Percentiles rank a stretch among this genome's conserved stretches.
Conservation (phyloP, 2,888 invertebrate genomes). For the Acronicta aceris region DNA sequence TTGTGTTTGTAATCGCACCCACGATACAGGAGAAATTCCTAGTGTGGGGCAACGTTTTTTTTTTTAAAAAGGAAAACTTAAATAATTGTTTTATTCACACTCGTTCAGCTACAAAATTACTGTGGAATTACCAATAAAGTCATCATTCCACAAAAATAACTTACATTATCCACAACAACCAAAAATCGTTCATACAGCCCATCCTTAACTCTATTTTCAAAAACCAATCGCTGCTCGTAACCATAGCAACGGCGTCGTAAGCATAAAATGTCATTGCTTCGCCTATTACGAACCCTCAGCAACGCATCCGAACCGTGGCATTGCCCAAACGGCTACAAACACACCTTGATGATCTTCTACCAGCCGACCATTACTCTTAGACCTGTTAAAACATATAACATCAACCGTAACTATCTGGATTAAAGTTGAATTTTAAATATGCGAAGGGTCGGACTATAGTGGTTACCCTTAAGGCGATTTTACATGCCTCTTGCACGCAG, state of each 20-base stretch:
- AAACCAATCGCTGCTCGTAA: slow-evolving; percentile 51
- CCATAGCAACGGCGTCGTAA: slow-evolving; percentile 48
- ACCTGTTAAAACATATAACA: background rate
- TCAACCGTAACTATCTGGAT: background rate
- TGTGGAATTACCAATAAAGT: too few species aligned
- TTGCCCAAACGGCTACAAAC: slow-evolving; percentile 57
- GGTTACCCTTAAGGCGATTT: slow-evolving; percentile 67
- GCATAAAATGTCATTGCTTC: slow-evolving; percentile 64
- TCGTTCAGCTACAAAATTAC: too few species aligned
- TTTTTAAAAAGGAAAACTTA: too few species aligned
- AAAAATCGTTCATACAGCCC: too few species aligned
- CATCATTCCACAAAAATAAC: too few species aligned
- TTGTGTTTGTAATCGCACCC: too few species aligned
- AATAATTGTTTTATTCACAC: too few species aligned
- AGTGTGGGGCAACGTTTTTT: too few species aligned
- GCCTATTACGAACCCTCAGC: slow-evolving; percentile 67
- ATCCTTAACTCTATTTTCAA: slow-evolving; percentile 1
- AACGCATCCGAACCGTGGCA: slow-evolving; percentile 37
- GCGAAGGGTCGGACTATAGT: slow-evolving; percentile 35
- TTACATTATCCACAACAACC: too few species aligned
- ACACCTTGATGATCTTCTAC: slow-evolving; percentile 51
- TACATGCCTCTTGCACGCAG: slow-evolving; percentile 72
- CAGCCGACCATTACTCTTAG: slow-evolving; percentile 15
- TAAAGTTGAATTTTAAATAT: slow-evolving; percentile 24
- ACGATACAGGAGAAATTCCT: too few species aligned